Conservation (phyloP, 1,140 invertebrate species). For the Rhopalosiphum padi region DNA sequence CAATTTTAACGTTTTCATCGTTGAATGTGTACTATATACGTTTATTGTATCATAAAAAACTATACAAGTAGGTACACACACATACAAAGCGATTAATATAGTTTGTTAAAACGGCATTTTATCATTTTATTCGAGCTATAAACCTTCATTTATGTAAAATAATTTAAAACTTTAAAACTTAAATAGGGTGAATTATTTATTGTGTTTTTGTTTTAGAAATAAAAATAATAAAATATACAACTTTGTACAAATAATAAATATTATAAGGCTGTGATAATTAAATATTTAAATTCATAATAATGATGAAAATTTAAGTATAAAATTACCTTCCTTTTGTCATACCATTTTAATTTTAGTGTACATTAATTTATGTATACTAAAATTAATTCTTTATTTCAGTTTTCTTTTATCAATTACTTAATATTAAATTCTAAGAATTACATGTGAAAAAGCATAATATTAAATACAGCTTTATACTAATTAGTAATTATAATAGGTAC, state of each 20-base stretch:
- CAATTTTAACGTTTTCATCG: neutral
- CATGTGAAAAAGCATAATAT: neutral
- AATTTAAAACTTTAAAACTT: neutral
- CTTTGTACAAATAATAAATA: neutral
- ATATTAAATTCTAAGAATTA: neutral
- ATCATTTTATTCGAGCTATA: neutral
- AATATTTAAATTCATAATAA: conserved; percentile 2
- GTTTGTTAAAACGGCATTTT: neutral
- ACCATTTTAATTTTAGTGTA: neutral
- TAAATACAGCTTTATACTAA: neutral
- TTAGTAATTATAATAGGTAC: neutral
- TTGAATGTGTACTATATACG: neutral
- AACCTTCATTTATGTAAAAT: neutral
- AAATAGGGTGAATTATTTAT: neutral
- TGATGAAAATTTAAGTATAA: neutral
- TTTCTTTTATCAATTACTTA: neutral
- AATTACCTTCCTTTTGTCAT: neutral
- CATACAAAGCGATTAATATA: neutral
- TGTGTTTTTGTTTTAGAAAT: neutral
- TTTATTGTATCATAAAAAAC: conserved; percentile 6
- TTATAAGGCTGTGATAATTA: neutral
- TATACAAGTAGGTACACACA: neutral
- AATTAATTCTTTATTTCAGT: neutral
- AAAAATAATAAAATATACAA: neutral
- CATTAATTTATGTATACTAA: neutral